Percentiles rank a stretch among this genome's conserved stretches.
Evolutionary conservation across 2,888 invertebrate species (phyloP).

Genomic region (Calameuta idolon): DNA sequence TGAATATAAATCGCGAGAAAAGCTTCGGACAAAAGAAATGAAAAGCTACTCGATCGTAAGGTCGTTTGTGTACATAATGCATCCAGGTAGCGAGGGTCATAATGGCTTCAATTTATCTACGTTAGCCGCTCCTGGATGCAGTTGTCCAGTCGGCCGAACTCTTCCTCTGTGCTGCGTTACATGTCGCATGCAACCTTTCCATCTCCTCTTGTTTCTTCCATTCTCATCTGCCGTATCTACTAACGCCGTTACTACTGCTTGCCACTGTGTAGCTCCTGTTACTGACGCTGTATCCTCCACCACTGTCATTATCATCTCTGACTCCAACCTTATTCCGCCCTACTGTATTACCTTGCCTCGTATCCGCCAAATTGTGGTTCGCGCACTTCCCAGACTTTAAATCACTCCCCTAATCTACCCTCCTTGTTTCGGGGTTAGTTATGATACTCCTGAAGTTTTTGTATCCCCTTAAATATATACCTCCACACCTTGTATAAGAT

Average conservation of each 20-base stretch:
- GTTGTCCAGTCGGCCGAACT: not conserved
- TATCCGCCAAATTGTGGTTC: conserved; percentile 20
- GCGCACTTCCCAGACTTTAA: conserved; percentile 20
- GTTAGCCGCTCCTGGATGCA: conserved; percentile 8
- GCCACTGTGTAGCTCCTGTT: not conserved
- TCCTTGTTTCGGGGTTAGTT: conserved; percentile 4
- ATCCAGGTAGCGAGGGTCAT: conserved; percentile 18
- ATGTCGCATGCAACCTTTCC: not conserved
- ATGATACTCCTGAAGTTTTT: not conserved
- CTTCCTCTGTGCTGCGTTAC: not conserved
- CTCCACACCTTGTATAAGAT: not conserved
- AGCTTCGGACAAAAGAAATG: not conserved
- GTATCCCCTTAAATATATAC: not conserved
- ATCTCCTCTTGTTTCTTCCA: not conserved
- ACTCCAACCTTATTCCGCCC: not conserved
- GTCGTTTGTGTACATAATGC: conserved; percentile 7
- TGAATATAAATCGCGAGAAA: conserved; percentile 12
- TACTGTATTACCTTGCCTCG: conserved; percentile 12
- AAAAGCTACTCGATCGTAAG: not conserved
- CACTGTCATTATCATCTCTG: not conserved
- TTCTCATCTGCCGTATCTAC: not conserved
- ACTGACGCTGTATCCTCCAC: not conserved
- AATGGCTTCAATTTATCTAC: conserved; percentile 20
- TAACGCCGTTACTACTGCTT: not conserved
- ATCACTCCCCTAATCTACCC: conserved; percentile 22